Base-by-base conservation (phyloP, 2,888 invertebrate species). In the Gymnocheta viridis region DNA sequence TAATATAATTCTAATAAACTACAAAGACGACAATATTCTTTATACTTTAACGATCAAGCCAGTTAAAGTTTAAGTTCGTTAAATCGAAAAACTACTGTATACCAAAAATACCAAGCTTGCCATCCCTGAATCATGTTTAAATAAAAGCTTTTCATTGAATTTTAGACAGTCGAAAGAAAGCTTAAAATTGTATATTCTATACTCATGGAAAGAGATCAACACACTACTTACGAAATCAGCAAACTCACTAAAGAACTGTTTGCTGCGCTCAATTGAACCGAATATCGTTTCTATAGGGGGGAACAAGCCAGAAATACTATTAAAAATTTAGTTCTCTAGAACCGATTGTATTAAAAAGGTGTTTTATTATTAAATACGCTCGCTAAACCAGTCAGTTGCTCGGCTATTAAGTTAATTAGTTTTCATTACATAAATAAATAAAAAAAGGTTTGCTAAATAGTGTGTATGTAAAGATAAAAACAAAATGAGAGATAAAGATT, bases 251-350 rank as follows among this genome's bases (percentile, higher is more conserved):
- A 27, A 54, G 29, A 69, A 19, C 60, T 69, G 54, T 24, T 54
- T 32, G 66, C 29, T 49, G 9, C 27, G 27, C 19, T 56, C 35
- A 32, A 54, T 44, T 54, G 27, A 74, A 74, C 2, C 32, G 10
- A 27, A 32, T n/a, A 24, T 32, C 19, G 41, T 24, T 49, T 72
- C n/a, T 5, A 41, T 6, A 41, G 6, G 32, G 3, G n/a, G 44
- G 4, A 78, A 70, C 44, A 27, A 67, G 47, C n/a, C 9, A 44
- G n/a, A 54, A 47, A 56, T 1, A 35, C 22, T 14, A 38, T 69
- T 64, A 24, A 44, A 35, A 56, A 62, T 77, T 78, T 54, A 82
- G 82, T 82, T 72, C 72, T 82, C 67, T 67, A 62, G 49, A 66
- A 60, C 32, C 60, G 38, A 27, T 67, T 73, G 77, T 51, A 72